These are phyloP conservation scores for Tangara arthus DNA, from an alignment of 2,797 vertebrate genomes.

Conservation along the genomic window DNA sequence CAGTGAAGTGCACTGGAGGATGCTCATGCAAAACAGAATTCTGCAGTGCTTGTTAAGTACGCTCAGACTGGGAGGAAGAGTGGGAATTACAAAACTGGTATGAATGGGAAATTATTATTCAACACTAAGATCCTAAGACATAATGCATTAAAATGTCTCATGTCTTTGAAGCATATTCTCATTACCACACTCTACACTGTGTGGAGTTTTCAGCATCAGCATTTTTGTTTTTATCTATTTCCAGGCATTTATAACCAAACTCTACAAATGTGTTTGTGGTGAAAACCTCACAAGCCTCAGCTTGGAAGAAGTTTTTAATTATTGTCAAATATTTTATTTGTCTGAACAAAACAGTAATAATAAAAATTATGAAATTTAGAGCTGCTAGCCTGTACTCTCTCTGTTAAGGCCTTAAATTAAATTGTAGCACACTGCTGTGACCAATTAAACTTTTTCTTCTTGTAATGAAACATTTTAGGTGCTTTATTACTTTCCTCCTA, in stretches of 20 bases:
- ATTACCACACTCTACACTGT: constrained; percentile 34
- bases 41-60: neutral
- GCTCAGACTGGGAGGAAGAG: neutral
- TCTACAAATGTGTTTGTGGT: constrained; percentile 29
- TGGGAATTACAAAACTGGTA: neutral
- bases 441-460: neutral
- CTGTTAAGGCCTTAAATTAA: neutral
- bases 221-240: constrained; percentile 66
- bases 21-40: neutral
- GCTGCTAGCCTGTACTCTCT: neutral
- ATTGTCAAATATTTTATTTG: neutral
- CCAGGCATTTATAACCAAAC: constrained; percentile 36
- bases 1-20: neutral
- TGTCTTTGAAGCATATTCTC: constrained; percentile 31
- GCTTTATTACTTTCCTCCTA: neutral
- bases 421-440: neutral
- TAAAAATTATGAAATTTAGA: neutral
- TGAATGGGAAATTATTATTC: neutral
- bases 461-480: neutral
- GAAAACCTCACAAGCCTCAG: neutral
- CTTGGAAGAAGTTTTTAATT: constrained; percentile 11
- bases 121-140: neutral
- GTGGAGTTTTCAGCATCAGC: constrained; percentile 14
- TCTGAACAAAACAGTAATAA: neutral
- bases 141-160: constrained; percentile 28